A percentile compares a stretch with the other conserved stretches of the same genome.
These are phyloP conservation scores for Lates calcarifer DNA, from an alignment of 2,113 vertebrate species.

Conservation along the genomic window DNA sequence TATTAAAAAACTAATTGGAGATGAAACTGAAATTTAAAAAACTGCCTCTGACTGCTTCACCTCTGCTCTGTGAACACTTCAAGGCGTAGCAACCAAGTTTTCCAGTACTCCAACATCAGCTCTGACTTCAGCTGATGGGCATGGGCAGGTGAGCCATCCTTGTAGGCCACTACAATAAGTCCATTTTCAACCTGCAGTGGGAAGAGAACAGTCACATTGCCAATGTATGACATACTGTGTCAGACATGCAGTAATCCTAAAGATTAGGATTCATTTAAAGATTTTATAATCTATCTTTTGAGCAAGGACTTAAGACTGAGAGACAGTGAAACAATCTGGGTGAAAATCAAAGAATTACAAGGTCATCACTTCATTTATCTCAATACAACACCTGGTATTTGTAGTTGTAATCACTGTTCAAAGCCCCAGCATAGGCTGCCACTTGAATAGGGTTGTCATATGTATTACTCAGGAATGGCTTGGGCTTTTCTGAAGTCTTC, in stretches of 20 bases:
- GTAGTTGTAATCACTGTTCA: slow-evolving; percentile 93
- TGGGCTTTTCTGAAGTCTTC: slow-evolving; percentile 97
- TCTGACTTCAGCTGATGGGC: slow-evolving; percentile 87
- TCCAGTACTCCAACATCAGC: slow-evolving; percentile 90
- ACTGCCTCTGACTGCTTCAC: slow-evolving; percentile 20
- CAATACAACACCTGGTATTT: slow-evolving; percentile 90
- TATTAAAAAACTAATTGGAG: neutral
- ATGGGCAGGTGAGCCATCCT: slow-evolving; percentile 93
- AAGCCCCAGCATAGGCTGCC: slow-evolving; percentile 93
- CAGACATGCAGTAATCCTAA: neutral
- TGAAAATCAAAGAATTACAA: neutral
- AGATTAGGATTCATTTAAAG: neutral
- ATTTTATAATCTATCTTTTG: neutral
- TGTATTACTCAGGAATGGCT: slow-evolving; percentile 90
- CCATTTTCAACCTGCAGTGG: slow-evolving; percentile 88
- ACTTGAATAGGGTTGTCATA: slow-evolving; percentile 96
- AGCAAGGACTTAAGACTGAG: neutral
- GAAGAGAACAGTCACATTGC: neutral
- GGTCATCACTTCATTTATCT: neutral
- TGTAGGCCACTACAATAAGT: slow-evolving; percentile 96
- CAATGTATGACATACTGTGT: neutral
- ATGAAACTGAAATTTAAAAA: too few relatives aligned
- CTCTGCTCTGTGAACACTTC: slow-evolving; percentile 87
- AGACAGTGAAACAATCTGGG: neutral
- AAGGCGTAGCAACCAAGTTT: slow-evolving; percentile 92